phyloP scores from a whole-genome alignment of 1,140 invertebrate species.

The Mya arenaria region DNA sequence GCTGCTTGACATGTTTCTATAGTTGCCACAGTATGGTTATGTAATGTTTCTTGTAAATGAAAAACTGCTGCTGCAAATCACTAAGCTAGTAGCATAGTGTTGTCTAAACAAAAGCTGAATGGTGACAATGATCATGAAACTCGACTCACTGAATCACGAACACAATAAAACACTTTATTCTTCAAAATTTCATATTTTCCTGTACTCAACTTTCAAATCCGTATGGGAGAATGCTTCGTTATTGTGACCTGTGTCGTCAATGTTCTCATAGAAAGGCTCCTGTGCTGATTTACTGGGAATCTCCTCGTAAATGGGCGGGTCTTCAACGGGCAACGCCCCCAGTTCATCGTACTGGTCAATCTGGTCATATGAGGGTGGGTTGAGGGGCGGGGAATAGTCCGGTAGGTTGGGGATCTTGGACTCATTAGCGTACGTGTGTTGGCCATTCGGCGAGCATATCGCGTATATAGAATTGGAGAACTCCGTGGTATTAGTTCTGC shows the following conservation, averaged over 20 bases:
- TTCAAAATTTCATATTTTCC: no score
- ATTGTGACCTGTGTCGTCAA: neutral
- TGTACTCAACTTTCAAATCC: neutral
- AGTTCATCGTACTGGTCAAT: neutral
- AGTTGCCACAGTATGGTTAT: no score
- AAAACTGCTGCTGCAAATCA: no score
- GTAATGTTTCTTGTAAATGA: no score
- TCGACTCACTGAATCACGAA: no score
- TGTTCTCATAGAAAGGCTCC: neutral
- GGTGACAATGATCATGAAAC: no score
- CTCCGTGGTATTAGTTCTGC: neutral
- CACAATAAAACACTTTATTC: no score
- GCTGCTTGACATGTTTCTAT: no score
- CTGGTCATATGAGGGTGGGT: conserved; percentile 26
- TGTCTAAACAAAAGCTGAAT: no score
- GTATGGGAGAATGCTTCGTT: neutral
- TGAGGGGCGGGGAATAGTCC: conserved; percentile 5
- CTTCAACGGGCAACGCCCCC: neutral
- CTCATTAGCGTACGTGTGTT: neutral
- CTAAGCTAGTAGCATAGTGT: no score
- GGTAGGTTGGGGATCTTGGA: neutral
- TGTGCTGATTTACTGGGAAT: neutral
- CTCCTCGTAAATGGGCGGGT: conserved; percentile 16
- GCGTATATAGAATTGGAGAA: neutral
- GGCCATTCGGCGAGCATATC: neutral